Conservation (phyloP, 2,888 invertebrate species). For the Hecatera dysodea region DNA sequence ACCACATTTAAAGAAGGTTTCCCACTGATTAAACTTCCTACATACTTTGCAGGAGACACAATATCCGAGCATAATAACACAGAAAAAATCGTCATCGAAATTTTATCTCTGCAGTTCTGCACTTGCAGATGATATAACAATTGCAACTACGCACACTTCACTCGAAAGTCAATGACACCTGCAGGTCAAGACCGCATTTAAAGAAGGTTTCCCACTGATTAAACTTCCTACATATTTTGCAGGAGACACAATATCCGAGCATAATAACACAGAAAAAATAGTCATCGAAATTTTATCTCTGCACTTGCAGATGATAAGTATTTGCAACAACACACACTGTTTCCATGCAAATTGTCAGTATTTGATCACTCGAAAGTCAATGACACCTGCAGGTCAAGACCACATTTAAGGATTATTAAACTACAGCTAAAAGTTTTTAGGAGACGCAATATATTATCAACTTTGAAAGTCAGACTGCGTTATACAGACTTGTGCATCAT, state of each 20-base stretch:
- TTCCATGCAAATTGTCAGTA: too few species aligned
- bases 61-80: not conserved
- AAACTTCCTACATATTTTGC: not conserved
- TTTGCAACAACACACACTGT: not conserved
- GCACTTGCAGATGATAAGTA: not conserved
- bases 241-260: not conserved
- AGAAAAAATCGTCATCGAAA: not conserved
- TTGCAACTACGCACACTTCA: not conserved
- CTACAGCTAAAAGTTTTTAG: not conserved
- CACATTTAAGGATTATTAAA: not conserved
- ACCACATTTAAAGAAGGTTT: not conserved
- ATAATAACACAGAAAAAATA: not conserved
- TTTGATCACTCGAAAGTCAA: not conserved
- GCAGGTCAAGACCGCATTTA: not conserved
- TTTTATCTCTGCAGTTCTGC: constrained; percentile 26
- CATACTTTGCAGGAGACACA: not conserved
- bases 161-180: not conserved
- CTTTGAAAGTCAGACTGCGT: too few species aligned
- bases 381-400: not conserved
- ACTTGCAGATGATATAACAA: not conserved
- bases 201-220: not conserved
- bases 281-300: constrained; percentile 12
- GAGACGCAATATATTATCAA: not conserved
- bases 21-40: not conserved
- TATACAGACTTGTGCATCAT: not conserved